Evolutionary conservation across 2,797 vertebrate genomes (phyloP).

Genomic region (Darevskia nairensis): DNA sequence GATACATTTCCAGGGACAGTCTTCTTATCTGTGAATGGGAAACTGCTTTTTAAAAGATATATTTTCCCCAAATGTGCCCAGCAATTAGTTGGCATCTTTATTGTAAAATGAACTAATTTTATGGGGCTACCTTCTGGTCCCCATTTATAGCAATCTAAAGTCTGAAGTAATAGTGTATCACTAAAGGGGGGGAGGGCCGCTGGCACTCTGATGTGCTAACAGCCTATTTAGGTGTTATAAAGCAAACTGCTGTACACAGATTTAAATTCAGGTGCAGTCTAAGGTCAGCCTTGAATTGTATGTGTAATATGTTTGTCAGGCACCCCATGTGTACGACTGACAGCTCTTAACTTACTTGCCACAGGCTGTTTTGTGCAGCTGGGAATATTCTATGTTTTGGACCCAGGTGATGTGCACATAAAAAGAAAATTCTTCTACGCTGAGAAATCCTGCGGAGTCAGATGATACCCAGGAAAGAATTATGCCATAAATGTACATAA

Average conservation of each 20-base stretch:
- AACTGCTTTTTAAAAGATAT: conserved; percentile 53
- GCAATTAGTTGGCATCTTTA: conserved; percentile 69
- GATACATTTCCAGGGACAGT: conserved; percentile 37
- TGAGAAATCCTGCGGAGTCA: conserved; percentile 65
- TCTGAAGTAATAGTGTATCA: conserved; percentile 67
- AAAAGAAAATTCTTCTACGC: conserved; percentile 71
- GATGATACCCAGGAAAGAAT: conserved; percentile 54
- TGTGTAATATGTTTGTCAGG: conserved; percentile 72
- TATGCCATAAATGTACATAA: conserved; percentile 49
- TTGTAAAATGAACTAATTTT: conserved; percentile 73
- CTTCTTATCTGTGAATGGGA: conserved; percentile 55
- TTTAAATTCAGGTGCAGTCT: conserved; percentile 74
- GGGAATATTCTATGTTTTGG: conserved; percentile 69
- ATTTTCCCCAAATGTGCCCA: conserved; percentile 60
- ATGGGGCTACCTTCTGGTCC: conserved; percentile 65
- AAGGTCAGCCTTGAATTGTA: conserved; percentile 73
- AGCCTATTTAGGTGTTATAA: conserved; percentile 69
- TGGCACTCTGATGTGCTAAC: conserved; percentile 62
- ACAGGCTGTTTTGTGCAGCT: conserved; percentile 63
- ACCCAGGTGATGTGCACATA: conserved; percentile 67
- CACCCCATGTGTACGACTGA: conserved; percentile 72
- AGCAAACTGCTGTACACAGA: conserved; percentile 54
- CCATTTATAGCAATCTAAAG: conserved; percentile 63
- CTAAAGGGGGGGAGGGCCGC: conserved; percentile 58
- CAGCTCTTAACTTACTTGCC: conserved; percentile 69